Evolutionary conservation across 2,113 vertebrate genomes (phyloP).

Genomic region (Morone saxatilis): DNA sequence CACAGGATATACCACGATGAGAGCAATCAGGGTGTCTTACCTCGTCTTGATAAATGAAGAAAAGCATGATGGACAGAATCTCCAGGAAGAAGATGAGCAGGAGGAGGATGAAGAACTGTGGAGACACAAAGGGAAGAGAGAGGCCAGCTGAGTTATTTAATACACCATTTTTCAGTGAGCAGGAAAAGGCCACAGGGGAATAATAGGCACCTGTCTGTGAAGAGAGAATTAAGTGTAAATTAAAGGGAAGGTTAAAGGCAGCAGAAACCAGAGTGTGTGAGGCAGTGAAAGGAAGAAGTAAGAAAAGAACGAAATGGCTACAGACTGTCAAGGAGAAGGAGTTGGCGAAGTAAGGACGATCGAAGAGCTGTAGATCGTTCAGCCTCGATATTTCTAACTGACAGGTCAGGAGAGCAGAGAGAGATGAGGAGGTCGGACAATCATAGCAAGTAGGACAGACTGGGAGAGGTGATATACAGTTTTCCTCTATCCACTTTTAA

Average conservation of each 20-base stretch:
- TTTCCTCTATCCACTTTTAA: conserved; percentile 45
- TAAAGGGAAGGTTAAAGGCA: not conserved
- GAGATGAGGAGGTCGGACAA: conserved; percentile 12
- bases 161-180: not conserved
- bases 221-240: not conserved
- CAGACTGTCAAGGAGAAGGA: conserved; percentile 14
- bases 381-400: conserved; percentile 46
- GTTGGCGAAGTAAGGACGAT: not conserved
- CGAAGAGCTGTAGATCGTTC: conserved; percentile 32
- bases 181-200: not conserved
- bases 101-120: conserved; percentile 96
- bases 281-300: not conserved
- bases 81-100: conserved; percentile 96
- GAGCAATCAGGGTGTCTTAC: conserved; percentile 79
- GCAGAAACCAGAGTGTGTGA: not conserved
- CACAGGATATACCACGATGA: conserved; percentile 15
- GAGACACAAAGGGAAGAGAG: conserved; percentile 69
- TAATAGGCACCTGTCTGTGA: conserved; percentile 28
- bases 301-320: conserved; percentile 7
- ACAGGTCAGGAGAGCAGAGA: conserved; percentile 46
- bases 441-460: conserved; percentile 32
- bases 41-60: conserved; percentile 96
- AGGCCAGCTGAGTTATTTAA: conserved; percentile 15
- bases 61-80: conserved; percentile 92
- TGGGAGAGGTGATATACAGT: conserved; percentile 40